A percentile compares a stretch with the other conserved stretches of the same genome.
Evolutionary conservation across 1,140 invertebrate species (phyloP).

Genomic region (Cotesia glomerata): DNA sequence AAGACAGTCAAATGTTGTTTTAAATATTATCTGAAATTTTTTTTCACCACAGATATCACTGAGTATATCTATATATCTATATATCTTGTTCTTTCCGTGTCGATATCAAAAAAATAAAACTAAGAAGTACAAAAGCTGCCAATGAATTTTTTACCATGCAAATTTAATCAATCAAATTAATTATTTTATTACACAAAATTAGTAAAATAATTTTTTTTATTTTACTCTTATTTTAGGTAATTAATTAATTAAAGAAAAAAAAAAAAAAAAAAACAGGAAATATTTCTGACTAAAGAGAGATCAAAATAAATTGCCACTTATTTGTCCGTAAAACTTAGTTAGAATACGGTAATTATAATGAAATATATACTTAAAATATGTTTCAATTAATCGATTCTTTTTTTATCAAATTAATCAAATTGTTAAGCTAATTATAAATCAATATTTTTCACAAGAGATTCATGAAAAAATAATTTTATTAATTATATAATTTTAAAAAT

Average conservation of each 20-base stretch:
- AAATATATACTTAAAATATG: conserved; percentile 55
- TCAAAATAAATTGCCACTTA: conserved; percentile 78
- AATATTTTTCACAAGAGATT: conserved; percentile 50
- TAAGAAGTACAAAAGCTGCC: conserved; percentile 61
- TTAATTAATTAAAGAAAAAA: too few species aligned
- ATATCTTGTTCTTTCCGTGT: too few species aligned
- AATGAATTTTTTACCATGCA: conserved; percentile 48
- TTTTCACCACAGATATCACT: too few species aligned
- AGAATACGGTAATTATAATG: conserved; percentile 63
- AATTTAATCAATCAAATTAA: conserved; percentile 54
- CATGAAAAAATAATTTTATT: too few species aligned
- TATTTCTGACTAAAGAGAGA: conserved; percentile 73
- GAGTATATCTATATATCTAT: too few species aligned
- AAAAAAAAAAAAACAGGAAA: conserved; percentile 54
- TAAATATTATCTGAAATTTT: too few species aligned
- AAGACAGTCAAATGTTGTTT: too few species aligned
- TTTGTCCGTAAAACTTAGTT: conserved; percentile 62
- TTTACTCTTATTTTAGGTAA: background rate
- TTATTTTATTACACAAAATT: background rate
- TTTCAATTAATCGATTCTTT: conserved; percentile 43
- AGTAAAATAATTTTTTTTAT: background rate
- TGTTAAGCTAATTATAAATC: conserved; percentile 49
- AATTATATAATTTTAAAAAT: too few species aligned
- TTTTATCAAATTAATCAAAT: conserved; percentile 27
- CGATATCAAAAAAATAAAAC: conserved; percentile 51